Evolutionary conservation across 2,113 vertebrate genomes (phyloP).

Genomic region (Melanerpes aurifrons): DNA sequence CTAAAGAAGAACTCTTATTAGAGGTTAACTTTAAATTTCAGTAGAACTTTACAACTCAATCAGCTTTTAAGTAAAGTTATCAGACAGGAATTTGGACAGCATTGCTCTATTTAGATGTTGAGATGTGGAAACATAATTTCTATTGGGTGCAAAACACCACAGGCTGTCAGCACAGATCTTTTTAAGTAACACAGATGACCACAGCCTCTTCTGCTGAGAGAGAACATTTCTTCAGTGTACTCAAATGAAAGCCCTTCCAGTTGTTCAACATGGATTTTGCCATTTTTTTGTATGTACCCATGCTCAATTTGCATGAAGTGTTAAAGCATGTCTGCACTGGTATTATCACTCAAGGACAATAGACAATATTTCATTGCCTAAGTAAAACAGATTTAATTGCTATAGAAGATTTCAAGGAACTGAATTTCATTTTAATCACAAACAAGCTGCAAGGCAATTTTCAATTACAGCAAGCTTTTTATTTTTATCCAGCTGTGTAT

Average conservation of each 20-base stretch:
- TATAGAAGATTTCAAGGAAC: slow-evolving; percentile 75
- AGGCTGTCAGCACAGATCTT: not conserved
- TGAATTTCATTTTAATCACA: slow-evolving; percentile 80
- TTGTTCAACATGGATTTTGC: not conserved
- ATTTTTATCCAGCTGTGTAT: slow-evolving; percentile 82
- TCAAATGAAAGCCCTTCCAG: not conserved
- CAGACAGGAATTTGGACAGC: not conserved
- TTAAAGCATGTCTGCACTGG: slow-evolving; percentile 15
- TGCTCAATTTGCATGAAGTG: slow-evolving; percentile 28
- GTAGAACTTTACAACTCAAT: not conserved
- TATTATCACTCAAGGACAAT: slow-evolving; percentile 65
- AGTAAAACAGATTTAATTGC: slow-evolving; percentile 77
- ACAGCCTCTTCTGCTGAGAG: not conserved
- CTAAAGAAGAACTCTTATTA: not conserved
- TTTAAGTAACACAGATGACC: not conserved
- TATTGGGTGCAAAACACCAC: not conserved
- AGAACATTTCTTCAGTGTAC: not conserved
- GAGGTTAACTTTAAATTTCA: not conserved
- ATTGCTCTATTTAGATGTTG: not conserved
- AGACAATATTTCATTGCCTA: slow-evolving; percentile 67
- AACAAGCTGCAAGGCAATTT: slow-evolving; percentile 78
- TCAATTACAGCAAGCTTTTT: slow-evolving; percentile 81
- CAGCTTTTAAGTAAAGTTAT: not conserved
- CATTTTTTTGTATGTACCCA: not conserved
- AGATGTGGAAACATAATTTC: not conserved